phyloP scores from a whole-genome alignment of 2,888 invertebrate species.

The Synergus umbraculus region DNA sequence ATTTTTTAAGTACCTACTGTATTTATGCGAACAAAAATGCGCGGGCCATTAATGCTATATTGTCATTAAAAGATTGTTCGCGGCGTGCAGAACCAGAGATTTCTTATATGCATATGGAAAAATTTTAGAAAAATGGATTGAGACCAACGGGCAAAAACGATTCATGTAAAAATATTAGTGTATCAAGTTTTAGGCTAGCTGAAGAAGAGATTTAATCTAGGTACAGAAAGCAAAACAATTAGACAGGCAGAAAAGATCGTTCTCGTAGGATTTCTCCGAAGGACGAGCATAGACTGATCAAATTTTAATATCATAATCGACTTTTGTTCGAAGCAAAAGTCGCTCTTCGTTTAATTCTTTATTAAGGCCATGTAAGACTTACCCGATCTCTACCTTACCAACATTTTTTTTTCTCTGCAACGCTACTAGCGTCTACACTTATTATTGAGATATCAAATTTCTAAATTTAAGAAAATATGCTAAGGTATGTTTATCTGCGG shows the following conservation, averaged over 20 bases:
- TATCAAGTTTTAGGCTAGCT: conserved; percentile 61
- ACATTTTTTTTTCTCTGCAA: no score
- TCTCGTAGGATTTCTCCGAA: conserved; percentile 25
- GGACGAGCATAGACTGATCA: conserved; percentile 36
- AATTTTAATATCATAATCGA: conserved; percentile 11
- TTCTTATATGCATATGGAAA: conserved; percentile 20
- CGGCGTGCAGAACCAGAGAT: background rate
- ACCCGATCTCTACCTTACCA: no score
- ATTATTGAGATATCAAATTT: no score
- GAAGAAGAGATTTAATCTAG: conserved; percentile 61
- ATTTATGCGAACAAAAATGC: background rate
- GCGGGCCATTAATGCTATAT: background rate
- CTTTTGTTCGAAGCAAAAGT: background rate
- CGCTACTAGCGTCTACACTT: no score
- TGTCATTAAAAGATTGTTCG: conserved; percentile 6
- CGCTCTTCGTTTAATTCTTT: conserved; percentile 3
- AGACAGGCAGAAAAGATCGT: conserved; percentile 14
- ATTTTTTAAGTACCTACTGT: background rate
- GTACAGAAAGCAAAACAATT: conserved; percentile 1
- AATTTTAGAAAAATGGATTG: conserved; percentile 15
- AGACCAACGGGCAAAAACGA: conserved; percentile 57
- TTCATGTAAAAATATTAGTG: conserved; percentile 64
- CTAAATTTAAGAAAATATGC: no score
- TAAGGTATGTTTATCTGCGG: no score
- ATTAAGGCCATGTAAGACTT: no score